Evolutionary conservation across 35 echinoderm and acorn worm species (phyloP).

Genomic region (Eucidaris tribuloides): DNA sequence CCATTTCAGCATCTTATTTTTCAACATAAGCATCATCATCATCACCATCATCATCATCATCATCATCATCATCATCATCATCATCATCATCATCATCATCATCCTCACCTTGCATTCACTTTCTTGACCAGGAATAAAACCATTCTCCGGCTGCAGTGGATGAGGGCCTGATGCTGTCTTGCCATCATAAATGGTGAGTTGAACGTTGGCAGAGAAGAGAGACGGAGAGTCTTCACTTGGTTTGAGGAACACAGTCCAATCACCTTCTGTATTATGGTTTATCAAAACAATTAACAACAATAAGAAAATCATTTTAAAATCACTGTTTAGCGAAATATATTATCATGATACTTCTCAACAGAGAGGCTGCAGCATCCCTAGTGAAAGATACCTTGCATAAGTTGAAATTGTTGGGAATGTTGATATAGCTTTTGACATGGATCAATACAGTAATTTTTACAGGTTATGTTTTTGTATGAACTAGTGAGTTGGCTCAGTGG

Average conservation of each 20-base stretch:
- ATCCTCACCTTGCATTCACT: slow-evolving; percentile 24
- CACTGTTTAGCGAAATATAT: no score
- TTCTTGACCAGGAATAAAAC: background rate
- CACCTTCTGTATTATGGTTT: slow-evolving; percentile 25
- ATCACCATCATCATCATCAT: background rate
- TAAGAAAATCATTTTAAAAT: no score
- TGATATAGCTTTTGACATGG: no score
- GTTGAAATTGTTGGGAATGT: no score
- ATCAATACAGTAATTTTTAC: no score
- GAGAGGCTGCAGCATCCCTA: no score
- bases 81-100: background rate
- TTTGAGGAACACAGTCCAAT: slow-evolving; percentile 48
- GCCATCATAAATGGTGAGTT: slow-evolving; percentile 46
- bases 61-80: background rate
- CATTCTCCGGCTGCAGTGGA: slow-evolving; percentile 12
- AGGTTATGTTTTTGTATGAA: no score
- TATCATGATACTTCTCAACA: no score
- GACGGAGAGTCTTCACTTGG: slow-evolving; percentile 21
- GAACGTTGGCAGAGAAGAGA: slow-evolving; percentile 18
- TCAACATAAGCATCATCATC: background rate
- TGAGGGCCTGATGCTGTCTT: slow-evolving; percentile 21
- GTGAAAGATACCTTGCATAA: no score
- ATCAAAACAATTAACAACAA: no score
- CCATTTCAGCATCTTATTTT: background rate
- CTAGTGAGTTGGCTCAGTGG: no score